Percentiles rank a stretch among this genome's conserved stretches.
phyloP scores from a whole-genome alignment of 1,140 invertebrate species.

The Drosophila simulans region DNA sequence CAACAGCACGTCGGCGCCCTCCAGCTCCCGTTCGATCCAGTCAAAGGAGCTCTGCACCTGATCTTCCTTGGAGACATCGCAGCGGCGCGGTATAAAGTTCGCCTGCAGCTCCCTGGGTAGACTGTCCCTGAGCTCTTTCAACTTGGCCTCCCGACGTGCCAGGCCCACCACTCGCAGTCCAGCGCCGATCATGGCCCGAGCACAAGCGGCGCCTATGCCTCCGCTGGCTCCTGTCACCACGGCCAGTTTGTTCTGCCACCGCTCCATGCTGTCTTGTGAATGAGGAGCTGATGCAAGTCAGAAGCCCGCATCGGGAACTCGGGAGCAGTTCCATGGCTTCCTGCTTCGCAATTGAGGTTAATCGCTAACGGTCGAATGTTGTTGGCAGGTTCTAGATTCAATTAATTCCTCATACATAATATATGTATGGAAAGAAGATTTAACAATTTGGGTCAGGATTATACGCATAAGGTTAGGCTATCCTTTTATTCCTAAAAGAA shows the following conservation, averaged over 20 bases:
- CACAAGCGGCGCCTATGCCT: constrained; percentile 86
- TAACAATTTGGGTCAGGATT: too few species aligned
- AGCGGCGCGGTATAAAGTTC: constrained; percentile 85
- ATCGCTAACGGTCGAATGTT: constrained; percentile 4
- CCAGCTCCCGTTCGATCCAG: constrained; percentile 87
- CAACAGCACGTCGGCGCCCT: constrained; percentile 89
- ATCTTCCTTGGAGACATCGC: constrained; percentile 88
- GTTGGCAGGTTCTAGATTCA: background rate
- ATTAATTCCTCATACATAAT: too few species aligned
- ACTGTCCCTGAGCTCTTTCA: constrained; percentile 85
- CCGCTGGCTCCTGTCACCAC: constrained; percentile 85
- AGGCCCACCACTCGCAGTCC: constrained; percentile 89
- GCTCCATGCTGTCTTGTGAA: constrained; percentile 59
- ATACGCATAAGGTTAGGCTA: too few species aligned
- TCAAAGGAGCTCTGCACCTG: constrained; percentile 89
- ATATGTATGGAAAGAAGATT: too few species aligned
- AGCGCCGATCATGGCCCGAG: constrained; percentile 84
- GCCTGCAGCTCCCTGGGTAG: constrained; percentile 66
- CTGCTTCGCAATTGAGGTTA: constrained; percentile 2
- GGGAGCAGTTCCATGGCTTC: constrained; percentile 22
- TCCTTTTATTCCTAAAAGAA: too few species aligned
- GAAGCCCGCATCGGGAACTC: background rate
- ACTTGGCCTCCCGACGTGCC: constrained; percentile 87
- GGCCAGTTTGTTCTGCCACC: constrained; percentile 82
- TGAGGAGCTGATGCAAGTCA: constrained; percentile 7